phyloP scores from a whole-genome alignment of 1,140 invertebrate species.

The Mylabris phalerata region DNA sequence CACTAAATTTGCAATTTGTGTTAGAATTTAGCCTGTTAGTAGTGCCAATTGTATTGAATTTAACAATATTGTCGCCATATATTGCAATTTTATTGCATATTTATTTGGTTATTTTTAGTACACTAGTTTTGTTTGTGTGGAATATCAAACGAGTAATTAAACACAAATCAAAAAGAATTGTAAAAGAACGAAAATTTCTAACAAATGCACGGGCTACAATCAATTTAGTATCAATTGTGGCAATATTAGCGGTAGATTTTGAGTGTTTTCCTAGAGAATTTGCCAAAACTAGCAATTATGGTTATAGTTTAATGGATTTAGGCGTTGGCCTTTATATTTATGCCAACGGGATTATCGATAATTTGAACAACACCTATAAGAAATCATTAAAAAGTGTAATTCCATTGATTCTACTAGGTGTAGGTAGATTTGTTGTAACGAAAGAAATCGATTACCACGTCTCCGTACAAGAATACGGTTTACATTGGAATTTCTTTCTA shows the following conservation, averaged over 20 bases:
- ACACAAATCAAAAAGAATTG: background rate
- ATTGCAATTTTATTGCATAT: background rate
- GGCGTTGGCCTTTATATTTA: slow-evolving; percentile 87
- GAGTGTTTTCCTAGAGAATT: slow-evolving; percentile 72
- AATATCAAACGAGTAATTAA: background rate
- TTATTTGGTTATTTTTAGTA: background rate
- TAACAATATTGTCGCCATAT: slow-evolving; percentile 28
- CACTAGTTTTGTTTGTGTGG: background rate
- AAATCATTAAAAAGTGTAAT: slow-evolving; percentile 40
- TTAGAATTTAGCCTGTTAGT: slow-evolving; percentile 26
- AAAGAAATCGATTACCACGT: slow-evolving; percentile 72
- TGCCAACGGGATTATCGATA: slow-evolving; percentile 72
- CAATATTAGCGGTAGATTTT: slow-evolving; percentile 93
- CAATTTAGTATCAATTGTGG: slow-evolving; percentile 69
- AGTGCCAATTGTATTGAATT: slow-evolving; percentile 24
- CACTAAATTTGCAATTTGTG: slow-evolving; percentile 11
- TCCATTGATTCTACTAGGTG: slow-evolving; percentile 63
- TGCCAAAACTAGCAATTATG: slow-evolving; percentile 81
- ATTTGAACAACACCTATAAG: slow-evolving; percentile 35
- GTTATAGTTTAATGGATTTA: slow-evolving; percentile 89
- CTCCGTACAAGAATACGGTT: slow-evolving; percentile 86
- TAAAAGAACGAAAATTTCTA: slow-evolving; percentile 42
- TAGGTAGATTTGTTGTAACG: slow-evolving; percentile 58
- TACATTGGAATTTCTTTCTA: slow-evolving; percentile 97
- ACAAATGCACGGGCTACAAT: slow-evolving; percentile 63